phyloP scores from a whole-genome alignment of 2,888 invertebrate species.

The Calameuta filiformis region DNA sequence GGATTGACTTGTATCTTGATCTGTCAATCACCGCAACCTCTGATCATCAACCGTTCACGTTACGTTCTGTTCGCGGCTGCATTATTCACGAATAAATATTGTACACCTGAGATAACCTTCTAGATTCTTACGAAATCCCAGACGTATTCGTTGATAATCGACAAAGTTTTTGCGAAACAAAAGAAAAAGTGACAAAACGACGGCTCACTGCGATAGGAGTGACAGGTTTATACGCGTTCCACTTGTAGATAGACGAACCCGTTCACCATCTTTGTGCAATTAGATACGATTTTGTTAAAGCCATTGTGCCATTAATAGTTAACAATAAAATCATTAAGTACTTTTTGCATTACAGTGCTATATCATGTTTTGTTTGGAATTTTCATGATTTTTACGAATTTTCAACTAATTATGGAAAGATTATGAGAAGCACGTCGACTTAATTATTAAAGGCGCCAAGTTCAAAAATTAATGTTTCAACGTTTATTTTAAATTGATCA shows the following conservation, averaged over 20 bases:
- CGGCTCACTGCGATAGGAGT: neutral
- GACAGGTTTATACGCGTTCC: neutral
- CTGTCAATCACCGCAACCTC: slow-evolving; percentile 19
- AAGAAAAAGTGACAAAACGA: neutral
- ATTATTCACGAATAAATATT: neutral
- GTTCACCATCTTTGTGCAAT: neutral
- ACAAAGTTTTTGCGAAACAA: slow-evolving; percentile 14
- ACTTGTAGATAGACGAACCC: neutral
- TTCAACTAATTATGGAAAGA: neutral
- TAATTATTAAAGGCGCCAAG: too few species aligned
- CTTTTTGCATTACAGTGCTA: neutral
- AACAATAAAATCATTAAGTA: neutral
- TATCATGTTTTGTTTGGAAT: neutral
- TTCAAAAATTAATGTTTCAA: too few species aligned
- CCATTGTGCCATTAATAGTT: neutral
- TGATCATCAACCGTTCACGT: neutral
- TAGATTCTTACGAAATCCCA: neutral
- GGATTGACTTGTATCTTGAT: slow-evolving; percentile 17
- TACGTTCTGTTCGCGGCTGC: neutral
- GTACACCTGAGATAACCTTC: neutral
- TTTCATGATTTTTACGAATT: neutral
- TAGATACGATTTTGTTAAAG: neutral
- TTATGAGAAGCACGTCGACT: neutral
- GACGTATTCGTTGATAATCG: neutral
- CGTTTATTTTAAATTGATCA: too few species aligned